phyloP scores from a whole-genome alignment of 2,113 vertebrate species.

The Oxyura jamaicensis region DNA sequence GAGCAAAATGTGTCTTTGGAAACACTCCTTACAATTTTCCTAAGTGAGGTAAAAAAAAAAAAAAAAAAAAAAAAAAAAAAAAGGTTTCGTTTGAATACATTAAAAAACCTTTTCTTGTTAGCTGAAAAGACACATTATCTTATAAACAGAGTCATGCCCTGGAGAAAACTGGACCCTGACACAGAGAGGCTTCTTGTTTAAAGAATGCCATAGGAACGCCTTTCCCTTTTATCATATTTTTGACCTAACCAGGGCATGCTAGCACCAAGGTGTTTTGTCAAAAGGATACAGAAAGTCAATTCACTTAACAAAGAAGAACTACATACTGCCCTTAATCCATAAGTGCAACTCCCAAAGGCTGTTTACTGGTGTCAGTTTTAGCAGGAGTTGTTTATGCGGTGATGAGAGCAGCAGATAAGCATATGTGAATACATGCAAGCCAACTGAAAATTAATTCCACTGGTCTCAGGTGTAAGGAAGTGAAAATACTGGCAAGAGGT shows the following conservation, averaged over 20 bases:
- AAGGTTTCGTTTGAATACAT: background rate
- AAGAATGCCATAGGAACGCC: conserved; percentile 38
- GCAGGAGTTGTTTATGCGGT: background rate
- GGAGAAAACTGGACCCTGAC: conserved; percentile 43
- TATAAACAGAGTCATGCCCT: conserved; percentile 57
- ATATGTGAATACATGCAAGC: conserved; percentile 11
- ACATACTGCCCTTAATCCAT: background rate
- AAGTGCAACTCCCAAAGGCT: background rate
- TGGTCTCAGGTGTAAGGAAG: conserved; percentile 38
- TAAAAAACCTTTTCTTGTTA: conserved; percentile 39
- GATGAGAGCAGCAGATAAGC: conserved; percentile 39
- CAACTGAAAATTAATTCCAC: conserved; percentile 54
- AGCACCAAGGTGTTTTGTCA: conserved; percentile 83
- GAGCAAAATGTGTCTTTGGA: conserved; percentile 69
- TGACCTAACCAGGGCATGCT: conserved; percentile 70
- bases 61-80: background rate
- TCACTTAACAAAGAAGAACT: conserved; percentile 31
- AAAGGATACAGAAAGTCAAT: conserved; percentile 30
- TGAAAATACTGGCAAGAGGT: conserved; percentile 71
- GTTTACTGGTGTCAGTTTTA: conserved; percentile 13
- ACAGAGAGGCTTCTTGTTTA: conserved; percentile 33
- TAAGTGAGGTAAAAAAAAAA: conserved; percentile 79
- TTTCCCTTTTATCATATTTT: conserved; percentile 48
- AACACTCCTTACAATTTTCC: conserved; percentile 66
- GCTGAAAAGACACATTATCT: conserved; percentile 68